Evolutionary conservation across 1,140 invertebrate genomes (phyloP).

Genomic region (Drosophila ohnishii): DNA sequence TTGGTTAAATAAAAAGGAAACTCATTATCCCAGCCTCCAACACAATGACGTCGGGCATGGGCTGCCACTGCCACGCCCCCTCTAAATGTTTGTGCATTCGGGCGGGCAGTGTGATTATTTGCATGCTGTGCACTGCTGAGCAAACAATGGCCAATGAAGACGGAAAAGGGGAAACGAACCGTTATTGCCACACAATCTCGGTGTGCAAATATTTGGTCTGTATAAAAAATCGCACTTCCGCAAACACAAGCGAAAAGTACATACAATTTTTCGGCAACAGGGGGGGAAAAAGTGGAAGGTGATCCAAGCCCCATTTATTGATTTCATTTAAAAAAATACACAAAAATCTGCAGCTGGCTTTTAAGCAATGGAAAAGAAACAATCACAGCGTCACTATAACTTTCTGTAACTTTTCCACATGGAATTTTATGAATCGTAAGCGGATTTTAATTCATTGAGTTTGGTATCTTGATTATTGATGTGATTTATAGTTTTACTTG

Average conservation of each 20-base stretch:
- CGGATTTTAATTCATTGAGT: slow-evolving; percentile 7
- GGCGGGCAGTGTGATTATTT: slow-evolving; percentile 56
- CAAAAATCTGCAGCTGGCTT: slow-evolving; percentile 12
- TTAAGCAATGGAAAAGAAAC: slow-evolving; percentile 1
- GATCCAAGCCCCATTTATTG: slow-evolving; percentile 10
- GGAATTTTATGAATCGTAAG: not conserved
- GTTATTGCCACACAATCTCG: slow-evolving; percentile 69
- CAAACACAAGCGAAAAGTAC: slow-evolving; percentile 14
- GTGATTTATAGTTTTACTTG: slow-evolving; percentile 5
- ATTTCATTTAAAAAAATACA: slow-evolving; percentile 47
- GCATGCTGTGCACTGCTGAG: slow-evolving; percentile 41
- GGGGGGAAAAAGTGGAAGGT: not conserved
- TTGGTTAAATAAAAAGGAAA: slow-evolving; percentile 39
- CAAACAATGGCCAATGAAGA: slow-evolving; percentile 33
- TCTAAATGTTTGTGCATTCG: slow-evolving; percentile 57
- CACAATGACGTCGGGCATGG: slow-evolving; percentile 40
- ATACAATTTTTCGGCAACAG: slow-evolving; percentile 8
- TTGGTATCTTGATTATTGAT: not conserved
- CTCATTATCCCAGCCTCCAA: slow-evolving; percentile 48
- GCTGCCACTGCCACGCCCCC: slow-evolving; percentile 3
- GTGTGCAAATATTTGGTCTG: slow-evolving; percentile 65
- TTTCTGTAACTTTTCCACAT: not conserved
- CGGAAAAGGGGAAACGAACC: slow-evolving; percentile 24
- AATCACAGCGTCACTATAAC: not conserved
- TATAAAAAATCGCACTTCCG: slow-evolving; percentile 49